These are phyloP conservation scores for Ptychoptera albimana DNA, from an alignment of 2,888 invertebrate genomes.

Conservation along the genomic window DNA sequence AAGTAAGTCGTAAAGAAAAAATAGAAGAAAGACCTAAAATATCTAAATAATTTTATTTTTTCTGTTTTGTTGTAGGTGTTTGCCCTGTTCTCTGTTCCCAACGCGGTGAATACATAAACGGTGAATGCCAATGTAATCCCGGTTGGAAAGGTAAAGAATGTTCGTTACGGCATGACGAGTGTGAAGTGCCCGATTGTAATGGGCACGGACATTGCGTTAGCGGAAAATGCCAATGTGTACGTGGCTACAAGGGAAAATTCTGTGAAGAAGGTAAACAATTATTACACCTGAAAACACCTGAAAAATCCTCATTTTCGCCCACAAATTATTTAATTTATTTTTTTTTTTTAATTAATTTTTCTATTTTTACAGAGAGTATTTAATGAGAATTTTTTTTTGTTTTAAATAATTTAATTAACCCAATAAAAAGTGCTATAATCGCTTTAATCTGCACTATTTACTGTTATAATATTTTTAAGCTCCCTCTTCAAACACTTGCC, in stretches of 20 bases:
- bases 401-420: conserved; percentile 1
- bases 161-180: conserved; percentile 85
- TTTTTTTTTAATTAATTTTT: neutral
- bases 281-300: neutral
- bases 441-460: neutral
- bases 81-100: conserved; percentile 96
- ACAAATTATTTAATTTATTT: neutral
- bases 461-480: too few relatives aligned
- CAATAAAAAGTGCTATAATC: neutral
- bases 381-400: neutral
- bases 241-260: conserved; percentile 88
- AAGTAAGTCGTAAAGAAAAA: conserved; percentile 47
- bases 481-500: neutral
- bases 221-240: conserved; percentile 86
- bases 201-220: conserved; percentile 92
- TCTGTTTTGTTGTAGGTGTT: conserved; percentile 44
- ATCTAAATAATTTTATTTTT: neutral
- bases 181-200: conserved; percentile 90
- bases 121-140: conserved; percentile 91
- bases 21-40: too few relatives aligned
- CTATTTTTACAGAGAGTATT: neutral
- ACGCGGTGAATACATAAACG: conserved; percentile 90
- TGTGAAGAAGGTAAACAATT: conserved; percentile 62
- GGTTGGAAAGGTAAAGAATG: conserved; percentile 99
- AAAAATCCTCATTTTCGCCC: too few relatives aligned